A percentile compares a stretch with the other conserved stretches of the same genome.
Conservation (phyloP, 2,797 vertebrate species). For the Emydoidea blandingii region DNA sequence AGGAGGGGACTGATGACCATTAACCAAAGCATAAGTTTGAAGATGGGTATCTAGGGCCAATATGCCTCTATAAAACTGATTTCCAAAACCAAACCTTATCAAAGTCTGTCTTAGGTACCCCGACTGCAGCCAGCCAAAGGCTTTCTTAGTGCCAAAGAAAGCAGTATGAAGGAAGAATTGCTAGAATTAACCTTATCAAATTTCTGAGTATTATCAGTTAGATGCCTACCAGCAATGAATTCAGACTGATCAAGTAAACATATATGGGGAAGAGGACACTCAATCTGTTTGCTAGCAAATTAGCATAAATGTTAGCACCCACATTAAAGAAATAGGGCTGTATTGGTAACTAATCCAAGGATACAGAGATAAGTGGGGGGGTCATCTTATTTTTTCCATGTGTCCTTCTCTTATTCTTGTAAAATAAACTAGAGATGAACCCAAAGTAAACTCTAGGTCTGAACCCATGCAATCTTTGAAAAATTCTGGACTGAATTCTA, state of each 20-base stretch:
- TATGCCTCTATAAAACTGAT: neutral
- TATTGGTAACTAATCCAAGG: neutral
- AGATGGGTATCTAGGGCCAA: neutral
- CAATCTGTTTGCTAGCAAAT: neutral
- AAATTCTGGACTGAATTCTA: neutral
- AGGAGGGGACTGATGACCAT: neutral
- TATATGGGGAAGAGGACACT: neutral
- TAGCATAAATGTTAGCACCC: neutral
- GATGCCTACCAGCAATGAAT: neutral
- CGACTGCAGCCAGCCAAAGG: neutral
- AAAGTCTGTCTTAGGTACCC: neutral
- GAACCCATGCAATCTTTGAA: neutral
- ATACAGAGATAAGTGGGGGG: fast-evolving
- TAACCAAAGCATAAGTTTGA: neutral
- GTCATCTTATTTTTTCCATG: neutral
- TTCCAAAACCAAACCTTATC: neutral
- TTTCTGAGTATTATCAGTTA: neutral
- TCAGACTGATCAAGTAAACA: neutral
- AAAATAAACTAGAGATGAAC: neutral
- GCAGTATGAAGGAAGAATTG: neutral
- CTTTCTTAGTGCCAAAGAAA: neutral
- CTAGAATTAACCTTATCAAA: neutral
- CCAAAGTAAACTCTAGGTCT: neutral
- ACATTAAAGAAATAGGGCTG: neutral
- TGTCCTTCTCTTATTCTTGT: neutral